These are phyloP conservation scores for Peromyscus attwateri DNA, from an alignment of 2,797 vertebrate species.

Conservation along the genomic window DNA sequence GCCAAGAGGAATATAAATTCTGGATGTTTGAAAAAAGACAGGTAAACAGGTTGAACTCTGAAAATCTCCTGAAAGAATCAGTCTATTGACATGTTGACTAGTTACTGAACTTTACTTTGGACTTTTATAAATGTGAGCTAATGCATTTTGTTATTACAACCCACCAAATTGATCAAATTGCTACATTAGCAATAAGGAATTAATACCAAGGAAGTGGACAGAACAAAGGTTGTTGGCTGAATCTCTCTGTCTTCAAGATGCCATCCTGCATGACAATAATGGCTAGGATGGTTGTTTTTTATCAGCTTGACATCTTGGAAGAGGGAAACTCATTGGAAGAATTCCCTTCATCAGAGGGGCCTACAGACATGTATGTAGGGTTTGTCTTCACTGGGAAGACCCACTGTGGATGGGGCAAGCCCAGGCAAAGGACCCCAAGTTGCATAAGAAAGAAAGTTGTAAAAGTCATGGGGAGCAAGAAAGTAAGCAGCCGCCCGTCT, in stretches of 20 bases:
- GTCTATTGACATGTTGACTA: background rate
- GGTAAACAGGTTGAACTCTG: background rate
- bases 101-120: constrained; percentile 9
- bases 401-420: background rate
- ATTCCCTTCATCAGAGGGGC: background rate
- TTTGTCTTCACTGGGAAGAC: background rate
- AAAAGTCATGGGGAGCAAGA: background rate
- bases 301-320: background rate
- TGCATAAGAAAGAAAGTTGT: background rate
- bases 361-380: background rate
- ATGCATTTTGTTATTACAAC: background rate
- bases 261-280: no score
- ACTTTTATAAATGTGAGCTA: background rate
- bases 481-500: background rate
- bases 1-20: background rate
- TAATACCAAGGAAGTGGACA: background rate
- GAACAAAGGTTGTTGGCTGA: background rate
- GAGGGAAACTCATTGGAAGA: background rate
- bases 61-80: background rate
- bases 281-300: no score
- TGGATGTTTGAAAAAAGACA: background rate
- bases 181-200: background rate
- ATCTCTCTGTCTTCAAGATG: background rate
- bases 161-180: background rate
- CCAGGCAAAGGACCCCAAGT: no score